Evolutionary conservation across 2,888 invertebrate species (phyloP).

Genomic region (Hydroisotoma schaefferi): DNA sequence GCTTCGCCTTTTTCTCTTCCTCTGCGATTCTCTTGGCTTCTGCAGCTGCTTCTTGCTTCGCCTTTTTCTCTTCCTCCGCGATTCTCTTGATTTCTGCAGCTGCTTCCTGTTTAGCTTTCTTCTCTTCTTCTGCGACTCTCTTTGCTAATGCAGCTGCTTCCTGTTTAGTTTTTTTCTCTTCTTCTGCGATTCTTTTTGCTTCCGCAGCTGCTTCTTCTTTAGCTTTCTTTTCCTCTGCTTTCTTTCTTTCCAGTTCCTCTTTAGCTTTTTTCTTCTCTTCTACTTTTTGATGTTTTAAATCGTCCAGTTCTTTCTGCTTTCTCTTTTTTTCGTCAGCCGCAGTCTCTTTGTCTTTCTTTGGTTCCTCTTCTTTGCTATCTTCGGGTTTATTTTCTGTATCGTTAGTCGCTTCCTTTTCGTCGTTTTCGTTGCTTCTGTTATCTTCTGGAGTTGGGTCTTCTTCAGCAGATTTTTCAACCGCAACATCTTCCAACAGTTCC

Average conservation of each 20-base stretch:
- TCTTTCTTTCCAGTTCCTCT: conserved; percentile 52
- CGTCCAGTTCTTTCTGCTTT: conserved; percentile 18
- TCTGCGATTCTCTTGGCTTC: conserved; percentile 53
- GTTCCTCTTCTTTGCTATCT: conserved; percentile 11
- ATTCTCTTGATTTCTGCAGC: conserved; percentile 52
- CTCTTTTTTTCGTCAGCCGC: conserved; percentile 17
- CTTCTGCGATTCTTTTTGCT: conserved; percentile 53
- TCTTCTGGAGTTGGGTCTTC: conserved; percentile 8
- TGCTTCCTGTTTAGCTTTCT: conserved; percentile 57
- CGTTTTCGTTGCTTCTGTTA: conserved; percentile 1
- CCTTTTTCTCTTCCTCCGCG: conserved; percentile 54
- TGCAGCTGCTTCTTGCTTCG: conserved; percentile 56
- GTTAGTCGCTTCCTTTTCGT: conserved; percentile 6
- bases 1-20: conserved; percentile 45
- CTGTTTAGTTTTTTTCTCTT: conserved; percentile 33
- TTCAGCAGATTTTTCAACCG: conserved; percentile 7
- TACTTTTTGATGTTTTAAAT: conserved; percentile 33
- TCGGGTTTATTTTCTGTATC: conserved; percentile 3
- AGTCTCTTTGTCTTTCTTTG: conserved; percentile 16
- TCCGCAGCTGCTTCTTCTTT: conserved; percentile 57
- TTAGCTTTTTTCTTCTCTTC: conserved; percentile 53
- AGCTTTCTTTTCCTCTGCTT: conserved; percentile 54
- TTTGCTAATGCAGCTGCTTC: conserved; percentile 37
- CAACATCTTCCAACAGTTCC: conserved; percentile 18
- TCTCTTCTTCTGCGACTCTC: conserved; percentile 51